These are phyloP conservation scores for Drosophila mimetica DNA, from an alignment of 2,888 invertebrate genomes.

Conservation along the genomic window DNA sequence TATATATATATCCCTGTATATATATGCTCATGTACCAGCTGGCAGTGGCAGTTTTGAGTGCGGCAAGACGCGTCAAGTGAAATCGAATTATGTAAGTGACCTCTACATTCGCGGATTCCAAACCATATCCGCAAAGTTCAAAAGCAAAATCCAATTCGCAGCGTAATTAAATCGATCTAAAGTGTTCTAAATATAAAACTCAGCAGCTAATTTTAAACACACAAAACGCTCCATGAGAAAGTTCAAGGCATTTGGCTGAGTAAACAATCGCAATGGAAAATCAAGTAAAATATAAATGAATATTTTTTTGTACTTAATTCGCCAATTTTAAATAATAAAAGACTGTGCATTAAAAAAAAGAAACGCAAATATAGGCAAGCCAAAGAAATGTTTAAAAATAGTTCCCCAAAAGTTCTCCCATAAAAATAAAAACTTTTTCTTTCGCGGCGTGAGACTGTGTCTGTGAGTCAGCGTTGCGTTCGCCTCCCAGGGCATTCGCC, in stretches of 20 bases:
- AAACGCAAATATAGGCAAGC: constrained; percentile 56
- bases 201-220: constrained; percentile 62
- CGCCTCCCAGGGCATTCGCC: constrained; percentile 69
- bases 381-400: constrained; percentile 78
- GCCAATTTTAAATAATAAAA: constrained; percentile 21
- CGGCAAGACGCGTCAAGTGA: constrained; percentile 64
- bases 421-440: constrained; percentile 68
- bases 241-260: constrained; percentile 52
- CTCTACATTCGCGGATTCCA: constrained; percentile 13
- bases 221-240: constrained; percentile 45
- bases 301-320: constrained; percentile 8
- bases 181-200: constrained; percentile 66
- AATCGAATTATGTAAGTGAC: constrained; percentile 71
- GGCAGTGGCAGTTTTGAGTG: constrained; percentile 70
- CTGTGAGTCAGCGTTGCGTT: constrained; percentile 26
- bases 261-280: constrained; percentile 44
- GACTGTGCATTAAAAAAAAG: constrained; percentile 55
- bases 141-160: constrained; percentile 37
- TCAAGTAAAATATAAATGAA: constrained; percentile 7
- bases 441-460: constrained; percentile 22
- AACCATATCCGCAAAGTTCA: constrained; percentile 35
- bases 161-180: constrained; percentile 28
- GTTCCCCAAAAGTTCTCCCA: constrained; percentile 68
- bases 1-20: constrained; percentile 38
- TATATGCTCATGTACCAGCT: constrained; percentile 69